Conservation (phyloP, 2,797 vertebrate genomes). For the Aulostomus chinensis region DNA sequence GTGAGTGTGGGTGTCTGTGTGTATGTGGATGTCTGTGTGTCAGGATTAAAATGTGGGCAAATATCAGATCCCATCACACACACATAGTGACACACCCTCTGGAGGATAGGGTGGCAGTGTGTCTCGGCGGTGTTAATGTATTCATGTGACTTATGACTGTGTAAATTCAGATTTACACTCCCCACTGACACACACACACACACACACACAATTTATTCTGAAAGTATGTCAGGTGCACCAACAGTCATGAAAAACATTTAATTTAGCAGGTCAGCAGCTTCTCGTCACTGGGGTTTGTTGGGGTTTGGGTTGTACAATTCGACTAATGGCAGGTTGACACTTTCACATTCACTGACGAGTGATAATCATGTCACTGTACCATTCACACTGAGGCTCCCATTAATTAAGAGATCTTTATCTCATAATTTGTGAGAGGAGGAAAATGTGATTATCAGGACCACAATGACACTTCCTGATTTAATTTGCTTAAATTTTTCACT, state of each 20-base stretch:
- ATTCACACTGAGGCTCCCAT: slow-evolving; percentile 2
- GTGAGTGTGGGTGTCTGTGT: slow-evolving; percentile 1
- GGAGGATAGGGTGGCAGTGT: slow-evolving; percentile 8
- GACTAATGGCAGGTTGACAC: too few relatives aligned
- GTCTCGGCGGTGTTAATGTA: slow-evolving; percentile 30
- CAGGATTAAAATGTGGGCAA: slow-evolving; percentile 25
- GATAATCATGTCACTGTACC: slow-evolving; percentile 21
- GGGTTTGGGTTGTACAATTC: too few relatives aligned
- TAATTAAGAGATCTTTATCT: slow-evolving; percentile 15
- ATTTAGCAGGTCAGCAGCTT: slow-evolving; percentile 17
- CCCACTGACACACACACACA: neutral
- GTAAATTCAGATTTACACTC: slow-evolving; percentile 23
- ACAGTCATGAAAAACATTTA: slow-evolving; percentile 25
- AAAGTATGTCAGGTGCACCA: neutral
- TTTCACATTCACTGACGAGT: slow-evolving; percentile 4
- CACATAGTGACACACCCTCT: slow-evolving; percentile 11
- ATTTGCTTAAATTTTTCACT: slow-evolving; percentile 30
- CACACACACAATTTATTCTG: neutral
- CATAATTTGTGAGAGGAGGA: slow-evolving; percentile 4
- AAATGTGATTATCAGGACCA: slow-evolving; percentile 17
- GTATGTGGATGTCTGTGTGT: slow-evolving; percentile 9
- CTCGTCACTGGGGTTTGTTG: slow-evolving; percentile 2
- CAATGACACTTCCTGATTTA: slow-evolving; percentile 31
- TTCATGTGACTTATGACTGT: slow-evolving; percentile 34
- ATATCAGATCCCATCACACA: slow-evolving; percentile 18